A percentile compares a stretch with the other conserved stretches of the same genome.
Conservation (phyloP, 1,140 invertebrate species). For the Druon quercuslanigerum region DNA sequence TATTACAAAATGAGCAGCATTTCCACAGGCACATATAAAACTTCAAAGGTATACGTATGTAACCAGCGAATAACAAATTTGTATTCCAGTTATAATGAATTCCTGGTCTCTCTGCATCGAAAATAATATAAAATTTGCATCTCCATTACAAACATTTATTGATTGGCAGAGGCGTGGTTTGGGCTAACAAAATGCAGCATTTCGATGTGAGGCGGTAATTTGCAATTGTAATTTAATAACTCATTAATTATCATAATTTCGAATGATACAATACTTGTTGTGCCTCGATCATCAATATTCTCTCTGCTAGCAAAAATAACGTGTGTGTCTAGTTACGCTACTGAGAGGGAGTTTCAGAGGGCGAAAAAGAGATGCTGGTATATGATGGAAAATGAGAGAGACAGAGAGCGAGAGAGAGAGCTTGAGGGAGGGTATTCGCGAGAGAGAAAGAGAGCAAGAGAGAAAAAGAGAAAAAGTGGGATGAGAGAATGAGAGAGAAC, state of each 20-base stretch:
- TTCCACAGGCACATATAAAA: background rate
- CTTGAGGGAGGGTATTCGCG: constrained; percentile 38
- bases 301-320: constrained; percentile 19
- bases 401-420: constrained; percentile 64
- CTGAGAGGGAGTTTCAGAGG: constrained; percentile 57
- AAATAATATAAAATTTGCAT: constrained; percentile 30
- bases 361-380: constrained; percentile 44
- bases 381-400: constrained; percentile 56
- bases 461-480: constrained; percentile 44
- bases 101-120: constrained; percentile 2
- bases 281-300: constrained; percentile 10
- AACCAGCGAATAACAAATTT: constrained; percentile 14
- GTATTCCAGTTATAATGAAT: constrained; percentile 24
- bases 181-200: constrained; percentile 4
- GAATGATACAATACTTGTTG: background rate
- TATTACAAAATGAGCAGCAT: background rate
- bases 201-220: background rate
- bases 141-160: constrained; percentile 27
- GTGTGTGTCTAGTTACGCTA: constrained; percentile 43
- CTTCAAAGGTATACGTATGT: constrained; percentile 1
- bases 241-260: background rate
- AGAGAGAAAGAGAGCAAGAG: constrained; percentile 36
- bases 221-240: background rate
- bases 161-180: constrained; percentile 19
- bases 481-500: constrained; percentile 59